Base-by-base conservation (phyloP, 2,113 vertebrate genomes). In the Grallaria varia region DNA sequence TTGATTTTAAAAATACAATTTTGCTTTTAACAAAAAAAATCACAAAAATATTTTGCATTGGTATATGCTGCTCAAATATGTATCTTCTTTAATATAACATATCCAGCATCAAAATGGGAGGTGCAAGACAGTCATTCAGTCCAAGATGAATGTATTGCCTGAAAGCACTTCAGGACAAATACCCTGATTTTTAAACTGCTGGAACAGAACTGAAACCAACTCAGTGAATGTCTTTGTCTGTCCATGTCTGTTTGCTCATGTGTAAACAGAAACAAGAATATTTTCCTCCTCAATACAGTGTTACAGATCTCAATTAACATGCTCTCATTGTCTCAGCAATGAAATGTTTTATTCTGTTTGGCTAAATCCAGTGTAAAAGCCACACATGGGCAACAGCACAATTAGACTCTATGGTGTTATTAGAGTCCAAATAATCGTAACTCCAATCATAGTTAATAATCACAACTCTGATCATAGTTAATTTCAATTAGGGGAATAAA, bases 161-260 rank as follows among this genome's bases (percentile, higher is more conserved):
- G n/a, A 69, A 87, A 82, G 58, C 78, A 82, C 15, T 60, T 87
- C 17, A 68, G n/a, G 24, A 17, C 68, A 31, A 77, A 68, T 47
- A 83, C 59, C 17, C 55, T 73, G 14, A 44, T 86, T 96, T 95
- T 94, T 83, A 86, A 94, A 62, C n/a, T 49, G 19, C 73, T 89
- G 53, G 37, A 84, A 84, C 19, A 50, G 28, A 87, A 73, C 66
- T 66, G 69, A 89, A 50, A 83, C n/a, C 40, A 49, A 27, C 53
- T 73, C 66, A 50, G 5, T 66, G 42, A 77, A 55, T 28, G 16
- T 76, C n/a, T 71, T 87, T 76, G 28, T 84, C 63, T 77, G 72
- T 23, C 56, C 39, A 31, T 76, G 71, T 84, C 63, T 84, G 33
- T 84, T 90, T 92, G 63, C 64, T 94, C 47, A 44, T 67, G 39